phyloP scores from a whole-genome alignment of 2,113 vertebrate genomes.

The Nettapus auritus region DNA sequence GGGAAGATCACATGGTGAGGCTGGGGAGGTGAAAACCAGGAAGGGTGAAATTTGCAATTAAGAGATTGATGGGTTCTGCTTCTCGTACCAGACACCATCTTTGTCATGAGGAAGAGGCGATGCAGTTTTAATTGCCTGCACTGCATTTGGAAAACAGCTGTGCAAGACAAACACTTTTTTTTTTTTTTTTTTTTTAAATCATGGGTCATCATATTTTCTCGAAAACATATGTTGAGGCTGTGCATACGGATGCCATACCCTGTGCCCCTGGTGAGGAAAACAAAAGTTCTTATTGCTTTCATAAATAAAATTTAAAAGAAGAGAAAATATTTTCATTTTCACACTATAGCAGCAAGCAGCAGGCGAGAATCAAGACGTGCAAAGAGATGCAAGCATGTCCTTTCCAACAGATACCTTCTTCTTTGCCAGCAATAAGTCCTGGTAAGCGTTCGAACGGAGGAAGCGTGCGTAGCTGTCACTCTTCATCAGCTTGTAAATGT shows the following conservation, averaged over 20 bases:
- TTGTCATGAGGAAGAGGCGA: background rate
- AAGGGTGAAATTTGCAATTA: background rate
- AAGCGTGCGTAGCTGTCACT: conserved; percentile 98
- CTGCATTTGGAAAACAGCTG: background rate
- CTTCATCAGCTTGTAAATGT: conserved; percentile 99
- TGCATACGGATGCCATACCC: background rate
- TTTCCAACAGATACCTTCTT: conserved; percentile 91
- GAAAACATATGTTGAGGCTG: background rate
- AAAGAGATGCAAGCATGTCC: conserved; percentile 74
- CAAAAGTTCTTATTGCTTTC: conserved; percentile 40
- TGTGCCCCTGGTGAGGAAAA: background rate
- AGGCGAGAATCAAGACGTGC: conserved; percentile 74
- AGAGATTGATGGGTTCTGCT: background rate
- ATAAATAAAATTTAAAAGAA: conserved; percentile 50
- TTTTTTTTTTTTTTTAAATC: background rate
- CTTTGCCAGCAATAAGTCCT: conserved; percentile 92
- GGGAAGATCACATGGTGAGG: background rate
- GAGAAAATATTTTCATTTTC: conserved; percentile 68
- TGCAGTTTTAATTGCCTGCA: background rate
- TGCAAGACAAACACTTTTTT: background rate
- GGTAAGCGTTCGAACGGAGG: conserved; percentile 93
- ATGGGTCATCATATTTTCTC: background rate
- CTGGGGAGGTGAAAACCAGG: background rate
- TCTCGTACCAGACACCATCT: background rate
- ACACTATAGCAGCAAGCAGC: conserved; percentile 81